Evolutionary conservation across 2,113 vertebrate species (phyloP).

Genomic region (Sardina pilchardus): DNA sequence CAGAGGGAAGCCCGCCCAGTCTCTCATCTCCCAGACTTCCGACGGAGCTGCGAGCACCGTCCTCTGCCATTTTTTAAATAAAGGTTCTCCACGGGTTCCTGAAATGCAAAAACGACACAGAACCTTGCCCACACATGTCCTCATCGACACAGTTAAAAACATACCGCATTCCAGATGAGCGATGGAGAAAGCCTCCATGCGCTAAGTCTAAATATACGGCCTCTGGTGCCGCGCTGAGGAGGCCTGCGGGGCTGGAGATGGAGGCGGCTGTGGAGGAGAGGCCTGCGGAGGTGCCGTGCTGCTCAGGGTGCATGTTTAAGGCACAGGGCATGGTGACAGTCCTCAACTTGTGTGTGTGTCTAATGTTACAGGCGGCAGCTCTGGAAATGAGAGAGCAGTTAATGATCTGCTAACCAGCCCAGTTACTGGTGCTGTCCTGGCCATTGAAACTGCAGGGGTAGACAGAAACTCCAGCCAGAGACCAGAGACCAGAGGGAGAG

Average conservation of each 20-base stretch:
- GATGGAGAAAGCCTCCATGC: neutral
- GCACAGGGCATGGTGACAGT: constrained; percentile 11
- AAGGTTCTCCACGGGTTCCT: too few species aligned
- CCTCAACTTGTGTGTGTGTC: constrained; percentile 31
- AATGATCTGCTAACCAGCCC: constrained; percentile 61
- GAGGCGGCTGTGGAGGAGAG: neutral
- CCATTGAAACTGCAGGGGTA: constrained; percentile 53
- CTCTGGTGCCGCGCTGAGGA: neutral
- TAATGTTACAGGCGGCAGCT: constrained; percentile 50
- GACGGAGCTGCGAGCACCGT: neutral
- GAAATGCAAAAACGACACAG: neutral
- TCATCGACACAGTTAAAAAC: neutral
- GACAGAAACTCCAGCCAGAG: constrained; percentile 50
- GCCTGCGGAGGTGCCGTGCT: neutral
- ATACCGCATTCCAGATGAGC: neutral
- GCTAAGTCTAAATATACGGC: neutral
- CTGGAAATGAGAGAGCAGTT: constrained; percentile 55
- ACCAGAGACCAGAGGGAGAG: constrained; percentile 30
- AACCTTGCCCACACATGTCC: neutral
- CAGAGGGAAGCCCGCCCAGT: neutral
- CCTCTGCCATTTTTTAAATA: neutral
- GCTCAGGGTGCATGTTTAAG: neutral
- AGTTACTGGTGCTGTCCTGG: constrained; percentile 32
- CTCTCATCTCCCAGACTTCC: neutral
- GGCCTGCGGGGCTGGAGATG: neutral